phyloP scores from a whole-genome alignment of 1,140 invertebrate genomes.

The fruit fly (Drosophila melanogaster) region Release_6_plus_ISO1_MT NC_004354.4:15555501-15556000 shows the following conservation, averaged over 20 bases:
- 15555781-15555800: constrained; percentile 30
- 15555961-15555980: constrained; percentile 2
- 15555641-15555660: constrained; percentile 20
- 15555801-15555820: constrained; percentile 5
- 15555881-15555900: too few species aligned
- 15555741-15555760: constrained; percentile 4
- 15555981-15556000: not conserved
- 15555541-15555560: constrained; percentile 63
- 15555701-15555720: constrained; percentile 29
- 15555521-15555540: constrained; percentile 32
- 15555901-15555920: not conserved
- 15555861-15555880: too few species aligned
- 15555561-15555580: constrained; percentile 48
- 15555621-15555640: constrained; percentile 3
- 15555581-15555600: constrained; percentile 47
- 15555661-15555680: not conserved
- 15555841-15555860: constrained; percentile 1
- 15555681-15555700: not conserved
- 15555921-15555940: constrained; percentile 2
- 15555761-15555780: not conserved
- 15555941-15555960: too few species aligned
- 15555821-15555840: constrained; percentile 2
- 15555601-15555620: constrained; percentile 55
- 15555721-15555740: constrained; percentile 17
- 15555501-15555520: constrained; percentile 23